These are phyloP conservation scores for Drosophila jambulina DNA, from an alignment of 1,140 invertebrate species.

Conservation along the genomic window DNA sequence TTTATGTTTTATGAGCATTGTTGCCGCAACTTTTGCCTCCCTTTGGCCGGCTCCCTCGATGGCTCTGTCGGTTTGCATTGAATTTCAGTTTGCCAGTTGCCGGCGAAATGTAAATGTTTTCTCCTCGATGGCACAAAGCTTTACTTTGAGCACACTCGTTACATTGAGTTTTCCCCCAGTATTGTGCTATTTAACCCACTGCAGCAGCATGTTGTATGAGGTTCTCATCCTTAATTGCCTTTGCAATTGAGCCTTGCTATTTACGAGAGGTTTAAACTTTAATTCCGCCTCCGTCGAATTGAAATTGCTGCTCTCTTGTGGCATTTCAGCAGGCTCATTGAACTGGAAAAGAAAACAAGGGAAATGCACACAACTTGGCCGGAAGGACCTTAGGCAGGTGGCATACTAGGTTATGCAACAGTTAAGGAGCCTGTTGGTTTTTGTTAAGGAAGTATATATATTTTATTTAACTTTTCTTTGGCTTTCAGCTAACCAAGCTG, in stretches of 20 bases:
- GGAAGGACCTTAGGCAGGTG: background rate
- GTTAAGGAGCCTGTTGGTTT: background rate
- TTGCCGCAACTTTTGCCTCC: constrained; percentile 64
- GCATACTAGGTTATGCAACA: constrained; percentile 1
- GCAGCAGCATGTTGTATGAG: constrained; percentile 3
- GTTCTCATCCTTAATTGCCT: constrained; percentile 36
- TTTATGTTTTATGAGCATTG: constrained; percentile 79
- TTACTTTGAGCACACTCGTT: constrained; percentile 48
- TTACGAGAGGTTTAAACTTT: constrained; percentile 15
- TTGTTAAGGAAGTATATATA: background rate
- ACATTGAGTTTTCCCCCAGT: constrained; percentile 1
- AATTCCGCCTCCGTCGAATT: background rate
- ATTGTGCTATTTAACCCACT: constrained; percentile 23
- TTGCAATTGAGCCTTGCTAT: background rate
- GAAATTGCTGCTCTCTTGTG: constrained; percentile 12
- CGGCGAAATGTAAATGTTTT: constrained; percentile 74
- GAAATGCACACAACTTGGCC: constrained; percentile 4
- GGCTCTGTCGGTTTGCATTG: constrained; percentile 59
- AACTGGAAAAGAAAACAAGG: constrained; percentile 19
- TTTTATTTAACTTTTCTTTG: constrained; percentile 1
- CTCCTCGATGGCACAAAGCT: constrained; percentile 56
- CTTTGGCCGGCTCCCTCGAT: constrained; percentile 27
- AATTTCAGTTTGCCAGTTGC: constrained; percentile 57
- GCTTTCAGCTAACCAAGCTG: background rate
- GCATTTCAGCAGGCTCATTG: constrained; percentile 1